Evolutionary conservation across 2,113 vertebrate genomes (phyloP).

Genomic region (Gavia stellata): DNA sequence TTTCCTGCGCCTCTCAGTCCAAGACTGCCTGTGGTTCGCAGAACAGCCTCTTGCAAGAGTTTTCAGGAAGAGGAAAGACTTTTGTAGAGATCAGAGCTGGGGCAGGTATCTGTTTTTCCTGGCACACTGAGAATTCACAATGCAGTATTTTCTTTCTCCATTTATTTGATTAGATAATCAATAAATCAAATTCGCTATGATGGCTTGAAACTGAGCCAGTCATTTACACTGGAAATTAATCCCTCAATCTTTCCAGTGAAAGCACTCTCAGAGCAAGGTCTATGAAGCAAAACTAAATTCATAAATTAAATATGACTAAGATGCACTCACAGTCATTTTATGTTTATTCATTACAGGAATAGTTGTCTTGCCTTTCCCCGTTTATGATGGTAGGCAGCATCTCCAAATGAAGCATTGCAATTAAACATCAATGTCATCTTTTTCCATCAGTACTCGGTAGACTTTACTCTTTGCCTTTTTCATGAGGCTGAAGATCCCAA

Average conservation of each 20-base stretch:
- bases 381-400: slow-evolving; percentile 10
- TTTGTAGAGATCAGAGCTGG: not conserved
- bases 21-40: not conserved
- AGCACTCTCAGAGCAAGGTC: slow-evolving; percentile 11
- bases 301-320: slow-evolving; percentile 59
- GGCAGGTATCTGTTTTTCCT: not conserved
- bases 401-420: not conserved
- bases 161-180: slow-evolving; percentile 25
- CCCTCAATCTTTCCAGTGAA: not conserved
- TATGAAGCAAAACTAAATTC: slow-evolving; percentile 50
- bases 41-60: not conserved
- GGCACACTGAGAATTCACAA: not conserved
- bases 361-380: slow-evolving; percentile 10
- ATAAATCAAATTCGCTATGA: slow-evolving; percentile 33
- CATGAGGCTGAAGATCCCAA: not conserved
- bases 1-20: not conserved
- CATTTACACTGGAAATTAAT: slow-evolving; percentile 51
- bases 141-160: not conserved
- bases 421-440: not conserved
- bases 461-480: not conserved
- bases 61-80: not conserved
- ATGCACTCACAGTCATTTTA: slow-evolving; percentile 22
- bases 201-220: not conserved
- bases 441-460: not conserved
- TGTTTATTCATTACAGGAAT: slow-evolving; percentile 60